These are phyloP conservation scores for Epizoanthus illoricatus DNA, from an alignment of 92 coral and sea anemone species.

Conservation along the genomic window DNA sequence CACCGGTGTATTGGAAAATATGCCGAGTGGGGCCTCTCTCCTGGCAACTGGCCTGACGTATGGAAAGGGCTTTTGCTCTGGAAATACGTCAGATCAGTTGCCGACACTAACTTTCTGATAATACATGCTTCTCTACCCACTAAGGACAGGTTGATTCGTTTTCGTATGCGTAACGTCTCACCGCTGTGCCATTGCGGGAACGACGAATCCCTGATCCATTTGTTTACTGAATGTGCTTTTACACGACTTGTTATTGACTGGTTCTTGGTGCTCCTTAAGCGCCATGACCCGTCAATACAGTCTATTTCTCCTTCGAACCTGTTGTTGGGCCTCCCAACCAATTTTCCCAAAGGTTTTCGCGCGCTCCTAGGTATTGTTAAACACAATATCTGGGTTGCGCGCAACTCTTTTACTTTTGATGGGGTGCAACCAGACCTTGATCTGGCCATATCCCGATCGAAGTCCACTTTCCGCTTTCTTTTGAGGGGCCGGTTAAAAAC, in stretches of 20 bases:
- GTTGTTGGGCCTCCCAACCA: too few relatives aligned
- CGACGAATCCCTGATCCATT: conserved; percentile 3
- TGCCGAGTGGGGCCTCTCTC: background rate
- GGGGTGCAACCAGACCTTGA: background rate
- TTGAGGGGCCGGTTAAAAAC: too few relatives aligned
- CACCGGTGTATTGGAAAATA: conserved; percentile 6
- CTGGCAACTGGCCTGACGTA: background rate
- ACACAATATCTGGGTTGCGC: conserved; percentile 10
- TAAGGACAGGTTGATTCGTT: conserved; percentile 1
- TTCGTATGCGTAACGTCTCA: background rate
- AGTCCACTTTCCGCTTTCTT: too few relatives aligned
- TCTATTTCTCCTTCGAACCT: too few relatives aligned
- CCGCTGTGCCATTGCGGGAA: conserved; percentile 7
- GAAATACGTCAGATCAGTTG: background rate
- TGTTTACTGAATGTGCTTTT: conserved; percentile 4
- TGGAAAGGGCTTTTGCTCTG: background rate
- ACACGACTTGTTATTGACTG: too few relatives aligned
- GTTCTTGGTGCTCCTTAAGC: too few relatives aligned
- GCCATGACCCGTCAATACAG: too few relatives aligned
- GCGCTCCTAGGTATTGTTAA: conserved; percentile 1
- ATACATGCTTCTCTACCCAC: background rate
- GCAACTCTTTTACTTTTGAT: background rate
- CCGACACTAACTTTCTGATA: background rate
- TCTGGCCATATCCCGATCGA: too few relatives aligned
- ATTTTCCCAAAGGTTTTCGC: background rate